A percentile compares a stretch with the other conserved stretches of the same genome.
These are phyloP conservation scores for Genyomyrus donnyi DNA, from an alignment of 2,113 vertebrate genomes.

Conservation along the genomic window DNA sequence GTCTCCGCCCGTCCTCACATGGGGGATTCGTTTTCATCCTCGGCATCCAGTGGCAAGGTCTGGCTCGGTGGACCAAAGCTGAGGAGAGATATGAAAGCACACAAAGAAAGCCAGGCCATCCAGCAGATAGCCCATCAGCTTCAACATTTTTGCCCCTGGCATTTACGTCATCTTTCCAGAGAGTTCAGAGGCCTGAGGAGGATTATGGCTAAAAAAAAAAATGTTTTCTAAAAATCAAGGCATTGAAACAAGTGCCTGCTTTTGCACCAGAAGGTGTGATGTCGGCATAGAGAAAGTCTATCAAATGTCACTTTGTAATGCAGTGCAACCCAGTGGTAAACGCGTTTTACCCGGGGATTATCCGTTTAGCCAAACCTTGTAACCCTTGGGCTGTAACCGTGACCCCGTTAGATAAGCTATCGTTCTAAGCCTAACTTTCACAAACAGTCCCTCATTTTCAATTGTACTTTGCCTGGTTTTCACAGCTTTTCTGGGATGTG, in stretches of 20 bases:
- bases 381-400: neutral
- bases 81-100: neutral
- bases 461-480: neutral
- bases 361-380: neutral
- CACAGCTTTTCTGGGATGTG: neutral
- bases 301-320: neutral
- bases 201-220: neutral
- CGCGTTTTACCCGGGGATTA: neutral
- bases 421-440: neutral
- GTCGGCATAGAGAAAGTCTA: neutral
- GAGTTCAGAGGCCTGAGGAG: neutral
- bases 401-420: neutral
- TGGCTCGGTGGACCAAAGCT: neutral
- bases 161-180: neutral
- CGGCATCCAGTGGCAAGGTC: neutral
- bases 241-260: neutral
- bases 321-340: neutral
- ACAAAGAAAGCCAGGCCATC: neutral
- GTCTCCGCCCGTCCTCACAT: neutral
- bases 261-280: neutral
- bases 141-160: neutral
- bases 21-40: neutral
- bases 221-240: neutral
- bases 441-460: neutral
- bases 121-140: neutral